A percentile compares a stretch with the other conserved stretches of the same genome.
These are phyloP conservation scores for Aphelinus certus DNA, from an alignment of 1,140 invertebrate genomes.

Conservation along the genomic window DNA sequence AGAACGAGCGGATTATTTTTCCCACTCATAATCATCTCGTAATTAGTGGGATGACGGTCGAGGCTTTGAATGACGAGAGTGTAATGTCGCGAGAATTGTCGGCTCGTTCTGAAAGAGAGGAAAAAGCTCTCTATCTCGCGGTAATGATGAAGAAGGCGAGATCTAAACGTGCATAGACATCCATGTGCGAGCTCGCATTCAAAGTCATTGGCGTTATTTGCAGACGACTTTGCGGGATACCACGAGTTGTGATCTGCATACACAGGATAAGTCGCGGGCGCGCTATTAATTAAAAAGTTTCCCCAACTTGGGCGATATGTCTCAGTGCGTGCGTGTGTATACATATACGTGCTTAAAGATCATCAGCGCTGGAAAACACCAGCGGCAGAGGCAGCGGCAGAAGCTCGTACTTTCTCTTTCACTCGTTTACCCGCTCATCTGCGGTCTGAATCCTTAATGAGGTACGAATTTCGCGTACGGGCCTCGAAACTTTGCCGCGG, in stretches of 20 bases:
- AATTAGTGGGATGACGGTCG: too few relatives aligned
- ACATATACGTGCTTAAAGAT: not conserved
- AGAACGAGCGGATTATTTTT: too few relatives aligned
- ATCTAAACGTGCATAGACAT: too few relatives aligned
- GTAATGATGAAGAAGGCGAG: too few relatives aligned
- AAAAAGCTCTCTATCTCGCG: too few relatives aligned
- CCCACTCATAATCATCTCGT: too few relatives aligned
- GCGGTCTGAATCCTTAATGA: slow-evolving; percentile 28
- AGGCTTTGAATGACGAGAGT: too few relatives aligned
- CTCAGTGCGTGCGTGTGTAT: too few relatives aligned
- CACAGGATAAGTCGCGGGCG: not conserved
- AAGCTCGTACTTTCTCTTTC: not conserved
- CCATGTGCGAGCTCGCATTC: not conserved
- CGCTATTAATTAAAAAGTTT: slow-evolving; percentile 22
- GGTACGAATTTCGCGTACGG: slow-evolving; percentile 24
- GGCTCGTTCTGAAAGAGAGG: too few relatives aligned
- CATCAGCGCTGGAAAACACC: not conserved
- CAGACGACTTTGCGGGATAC: too few relatives aligned
- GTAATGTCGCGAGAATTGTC: too few relatives aligned
- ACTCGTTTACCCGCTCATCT: not conserved
- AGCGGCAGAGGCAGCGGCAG: not conserved
- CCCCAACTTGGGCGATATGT: not conserved
- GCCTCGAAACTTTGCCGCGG: slow-evolving; percentile 7
- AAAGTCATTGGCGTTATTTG: not conserved
- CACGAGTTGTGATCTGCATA: not conserved